Conservation (phyloP, 53 echinoderm and acorn worm genomes). For the Echinarachnius parma region DNA sequence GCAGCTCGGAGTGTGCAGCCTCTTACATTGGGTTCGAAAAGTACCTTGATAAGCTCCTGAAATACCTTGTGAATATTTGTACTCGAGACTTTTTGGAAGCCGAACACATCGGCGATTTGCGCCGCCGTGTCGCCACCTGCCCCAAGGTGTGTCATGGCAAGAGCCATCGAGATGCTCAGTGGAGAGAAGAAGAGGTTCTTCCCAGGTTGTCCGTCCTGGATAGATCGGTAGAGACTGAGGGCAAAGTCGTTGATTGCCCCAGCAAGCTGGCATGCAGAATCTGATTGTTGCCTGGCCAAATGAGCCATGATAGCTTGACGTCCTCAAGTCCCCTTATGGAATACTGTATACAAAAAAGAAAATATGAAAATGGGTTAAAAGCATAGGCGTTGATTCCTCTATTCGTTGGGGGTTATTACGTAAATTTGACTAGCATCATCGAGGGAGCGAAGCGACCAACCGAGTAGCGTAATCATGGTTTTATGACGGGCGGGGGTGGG, state of each 20-base stretch:
- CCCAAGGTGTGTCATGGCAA: constrained; percentile 77
- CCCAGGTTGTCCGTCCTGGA: constrained; percentile 5
- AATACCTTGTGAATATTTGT: constrained; percentile 56
- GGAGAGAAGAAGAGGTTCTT: constrained; percentile 33
- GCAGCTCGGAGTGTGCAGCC: constrained; percentile 54
- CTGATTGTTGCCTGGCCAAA: too few relatives aligned
- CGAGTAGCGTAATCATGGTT: too few relatives aligned
- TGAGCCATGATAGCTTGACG: too few relatives aligned
- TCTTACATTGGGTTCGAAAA: constrained; percentile 9
- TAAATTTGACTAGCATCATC: too few relatives aligned
- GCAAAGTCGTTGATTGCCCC: constrained; percentile 18
- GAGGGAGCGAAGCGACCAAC: too few relatives aligned
- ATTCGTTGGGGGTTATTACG: too few relatives aligned
- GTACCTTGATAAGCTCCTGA: constrained; percentile 44
- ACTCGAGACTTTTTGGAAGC: constrained; percentile 35
- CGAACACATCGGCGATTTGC: constrained; percentile 65
- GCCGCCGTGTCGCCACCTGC: constrained; percentile 67
- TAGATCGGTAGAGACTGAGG: not conserved
- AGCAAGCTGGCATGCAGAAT: constrained; percentile 33
- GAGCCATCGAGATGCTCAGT: constrained; percentile 44
- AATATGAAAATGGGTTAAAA: too few relatives aligned
- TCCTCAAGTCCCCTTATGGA: too few relatives aligned
- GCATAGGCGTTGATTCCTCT: too few relatives aligned
- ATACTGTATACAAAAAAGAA: too few relatives aligned
- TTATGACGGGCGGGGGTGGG: too few relatives aligned